Base-by-base conservation (phyloP, 2,888 invertebrate genomes). In the Drosophila monieri region DNA sequence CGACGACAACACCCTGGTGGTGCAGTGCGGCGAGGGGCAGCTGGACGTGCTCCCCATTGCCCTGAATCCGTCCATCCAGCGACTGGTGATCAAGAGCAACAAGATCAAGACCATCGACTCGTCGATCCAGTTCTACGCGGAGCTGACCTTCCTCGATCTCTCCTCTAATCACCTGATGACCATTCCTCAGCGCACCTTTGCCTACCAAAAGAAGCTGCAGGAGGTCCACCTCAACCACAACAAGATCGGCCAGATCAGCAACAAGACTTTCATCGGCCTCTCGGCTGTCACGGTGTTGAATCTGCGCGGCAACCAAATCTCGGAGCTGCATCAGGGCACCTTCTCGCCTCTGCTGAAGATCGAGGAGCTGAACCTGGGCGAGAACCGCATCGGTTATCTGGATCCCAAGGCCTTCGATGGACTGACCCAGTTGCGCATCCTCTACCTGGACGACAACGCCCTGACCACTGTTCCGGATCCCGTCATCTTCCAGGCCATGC, bases 1-100 rank as follows among this genome's bases (percentile, higher is more conserved):
- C 93, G 96, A 97, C 92, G 97, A 98, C 89, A 97, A 97, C 77
- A 97, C 95, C 0, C 94, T 96, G 73, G 95, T 96, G 55, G 97
- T 97, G 52, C 95, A 95, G 76, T 98, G 97, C 92, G 95, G 96
- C 83, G 95, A 95, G 89, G 96, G 96, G 87, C 96, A 96, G 85
- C 93, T 98, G 76, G 97, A 97, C 92, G 96, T 97, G 62, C 94
- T 98, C 71, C 97, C 97, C 67, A 97, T 97, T 85, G 96, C 97
- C 0, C 93, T 98, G 73, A 98, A 98, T 92, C 98, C 98, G 39
- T 96, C 96, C 78, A 96, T 97, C 73, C 96, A 96, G 89, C 93
- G 97, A 49, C 93, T 97, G 85, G 95, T 96, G 77, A 94, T 97
- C 73, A 94, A 95, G 85, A 96, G 95, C 91, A 97, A 97, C 91